Percentiles rank a stretch among this genome's conserved stretches.
Evolutionary conservation across 2,113 vertebrate species (phyloP).

Genomic region (Lichenostomus cassidix): DNA sequence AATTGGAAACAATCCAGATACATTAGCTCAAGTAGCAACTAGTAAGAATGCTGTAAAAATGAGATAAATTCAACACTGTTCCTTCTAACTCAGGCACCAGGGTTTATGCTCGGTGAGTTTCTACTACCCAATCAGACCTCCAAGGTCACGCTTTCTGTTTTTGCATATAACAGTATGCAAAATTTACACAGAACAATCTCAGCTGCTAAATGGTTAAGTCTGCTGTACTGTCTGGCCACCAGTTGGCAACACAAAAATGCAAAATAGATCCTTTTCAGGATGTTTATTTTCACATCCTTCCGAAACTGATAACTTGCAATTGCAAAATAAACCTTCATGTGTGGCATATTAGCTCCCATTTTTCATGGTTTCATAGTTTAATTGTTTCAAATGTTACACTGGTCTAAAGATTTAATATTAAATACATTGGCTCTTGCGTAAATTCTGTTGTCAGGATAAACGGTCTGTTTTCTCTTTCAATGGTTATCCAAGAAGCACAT

Average conservation of each 20-base stretch:
- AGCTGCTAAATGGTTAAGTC: conserved; percentile 61
- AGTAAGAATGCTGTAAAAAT: conserved; percentile 39
- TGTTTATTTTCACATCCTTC: conserved; percentile 72
- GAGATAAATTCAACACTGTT: conserved; percentile 45
- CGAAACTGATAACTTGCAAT: conserved; percentile 53
- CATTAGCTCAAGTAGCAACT: conserved; percentile 43
- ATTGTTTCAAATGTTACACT: conserved; percentile 46
- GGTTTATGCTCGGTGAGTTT: not conserved
- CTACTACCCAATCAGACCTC: not conserved
- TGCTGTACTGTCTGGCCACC: conserved; percentile 64
- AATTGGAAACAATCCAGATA: conserved; percentile 58
- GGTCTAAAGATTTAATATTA: conserved; percentile 59
- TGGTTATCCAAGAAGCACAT: conserved; percentile 2
- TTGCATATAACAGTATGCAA: not conserved
- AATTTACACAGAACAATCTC: conserved; percentile 16
- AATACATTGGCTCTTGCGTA: conserved; percentile 20
- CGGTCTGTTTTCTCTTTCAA: conserved; percentile 10
- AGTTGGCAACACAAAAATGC: conserved; percentile 71
- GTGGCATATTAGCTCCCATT: conserved; percentile 44
- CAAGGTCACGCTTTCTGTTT: not conserved
- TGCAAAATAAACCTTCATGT: conserved; percentile 56
- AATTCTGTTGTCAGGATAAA: conserved; percentile 58
- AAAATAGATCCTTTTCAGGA: conserved; percentile 68
- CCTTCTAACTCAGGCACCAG: conserved; percentile 5
- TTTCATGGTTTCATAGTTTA: conserved; percentile 61